Conservation (phyloP, 2,888 invertebrate species). For the Scaptomyza tumidula region DNA sequence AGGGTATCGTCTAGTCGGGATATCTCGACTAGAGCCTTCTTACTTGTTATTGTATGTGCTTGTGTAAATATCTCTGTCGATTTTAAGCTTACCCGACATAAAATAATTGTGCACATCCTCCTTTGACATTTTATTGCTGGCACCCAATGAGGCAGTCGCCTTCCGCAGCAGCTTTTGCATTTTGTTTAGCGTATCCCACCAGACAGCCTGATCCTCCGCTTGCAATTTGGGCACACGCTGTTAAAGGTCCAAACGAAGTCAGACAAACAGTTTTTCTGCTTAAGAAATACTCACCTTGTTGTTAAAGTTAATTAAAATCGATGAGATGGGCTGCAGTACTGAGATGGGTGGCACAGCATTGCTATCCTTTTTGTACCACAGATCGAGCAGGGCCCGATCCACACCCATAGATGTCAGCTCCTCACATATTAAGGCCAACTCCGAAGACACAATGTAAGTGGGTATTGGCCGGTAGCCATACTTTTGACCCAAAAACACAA, state of each 20-base stretch:
- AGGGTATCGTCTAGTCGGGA: too few species aligned
- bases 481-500: conserved; percentile 98
- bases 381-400: conserved; percentile 93
- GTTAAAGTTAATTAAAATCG: conserved; percentile 98
- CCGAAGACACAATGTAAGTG: conserved; percentile 96
- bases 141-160: conserved; percentile 93
- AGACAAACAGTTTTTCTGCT: fast-evolving
- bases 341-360: conserved; percentile 98
- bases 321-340: conserved; percentile 98
- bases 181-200: conserved; percentile 98
- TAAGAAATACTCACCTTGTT: conserved; percentile 90
- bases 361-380: conserved; percentile 98
- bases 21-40: too few species aligned
- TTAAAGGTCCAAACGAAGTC: not conserved
- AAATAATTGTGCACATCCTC: conserved; percentile 99
- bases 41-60: too few species aligned
- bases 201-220: conserved; percentile 97
- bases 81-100: conserved; percentile 93
- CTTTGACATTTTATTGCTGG: conserved; percentile 93
- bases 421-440: conserved; percentile 93
- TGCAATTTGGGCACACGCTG: conserved; percentile 97
- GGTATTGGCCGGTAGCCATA: conserved; percentile 99
- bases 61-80: too few species aligned
- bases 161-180: conserved; percentile 98
- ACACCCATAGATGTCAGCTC: conserved; percentile 93